These are phyloP conservation scores for Ormia ochracea DNA, from an alignment of 2,888 invertebrate species.

Conservation along the genomic window DNA sequence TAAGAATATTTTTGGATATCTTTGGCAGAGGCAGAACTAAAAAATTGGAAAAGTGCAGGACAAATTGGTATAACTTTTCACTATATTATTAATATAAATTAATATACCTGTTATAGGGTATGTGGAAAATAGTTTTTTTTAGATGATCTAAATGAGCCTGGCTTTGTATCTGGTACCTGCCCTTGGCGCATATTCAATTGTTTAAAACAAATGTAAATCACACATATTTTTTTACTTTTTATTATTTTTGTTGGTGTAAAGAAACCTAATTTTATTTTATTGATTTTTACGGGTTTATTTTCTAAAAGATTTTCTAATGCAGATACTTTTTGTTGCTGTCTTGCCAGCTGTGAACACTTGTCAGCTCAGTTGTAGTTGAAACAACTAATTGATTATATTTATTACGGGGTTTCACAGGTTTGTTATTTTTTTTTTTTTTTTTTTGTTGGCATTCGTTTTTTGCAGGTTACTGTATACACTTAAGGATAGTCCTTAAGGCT, in stretches of 20 bases:
- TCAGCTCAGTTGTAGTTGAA: constrained; percentile 29
- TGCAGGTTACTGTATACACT: background rate
- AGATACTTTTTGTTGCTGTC: background rate
- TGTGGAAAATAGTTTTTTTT: background rate
- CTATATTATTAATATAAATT: background rate
- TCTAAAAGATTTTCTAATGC: background rate
- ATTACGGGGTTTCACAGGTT: background rate
- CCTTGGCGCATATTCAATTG: constrained; percentile 40
- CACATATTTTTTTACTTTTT: constrained; percentile 4
- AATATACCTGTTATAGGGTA: background rate
- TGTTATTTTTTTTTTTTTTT: no score
- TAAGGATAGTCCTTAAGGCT: no score
- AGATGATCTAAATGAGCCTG: constrained; percentile 27
- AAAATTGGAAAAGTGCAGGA: background rate
- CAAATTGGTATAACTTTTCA: background rate
- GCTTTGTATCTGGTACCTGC: constrained; percentile 5
- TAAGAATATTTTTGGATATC: no score
- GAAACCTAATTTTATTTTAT: background rate
- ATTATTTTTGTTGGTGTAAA: background rate
- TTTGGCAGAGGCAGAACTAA: no score
- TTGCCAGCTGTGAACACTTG: constrained; percentile 52
- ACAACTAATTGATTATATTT: background rate
- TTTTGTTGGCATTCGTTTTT: background rate
- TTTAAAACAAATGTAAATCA: background rate
- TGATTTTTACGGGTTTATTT: constrained; percentile 17